phyloP scores from a whole-genome alignment of 2,797 vertebrate genomes.

The Arnoldichthys spilopterus region DNA sequence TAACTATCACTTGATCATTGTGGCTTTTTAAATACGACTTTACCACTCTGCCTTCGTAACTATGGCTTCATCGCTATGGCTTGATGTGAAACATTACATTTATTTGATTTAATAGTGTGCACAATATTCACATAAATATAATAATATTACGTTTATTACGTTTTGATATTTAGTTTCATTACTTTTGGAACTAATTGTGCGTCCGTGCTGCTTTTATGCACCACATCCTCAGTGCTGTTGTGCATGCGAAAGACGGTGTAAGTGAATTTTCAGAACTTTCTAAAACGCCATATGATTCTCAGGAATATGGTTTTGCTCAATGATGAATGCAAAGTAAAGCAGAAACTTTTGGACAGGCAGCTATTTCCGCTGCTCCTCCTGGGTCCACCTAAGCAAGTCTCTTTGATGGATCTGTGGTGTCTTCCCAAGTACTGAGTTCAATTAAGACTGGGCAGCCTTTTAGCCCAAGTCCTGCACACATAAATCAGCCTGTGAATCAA shows the following conservation, averaged over 20 bases:
- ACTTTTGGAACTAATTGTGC: too few species aligned
- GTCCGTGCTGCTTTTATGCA: too few species aligned
- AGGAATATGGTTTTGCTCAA: conserved; percentile 6
- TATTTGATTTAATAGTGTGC: too few species aligned
- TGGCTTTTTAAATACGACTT: too few species aligned
- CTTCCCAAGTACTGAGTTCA: conserved; percentile 47
- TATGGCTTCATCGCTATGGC: too few species aligned
- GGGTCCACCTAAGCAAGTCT: conserved; percentile 5
- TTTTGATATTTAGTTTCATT: too few species aligned
- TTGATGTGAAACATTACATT: too few species aligned
- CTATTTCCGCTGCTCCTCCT: neutral
- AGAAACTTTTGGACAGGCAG: conserved; percentile 6
- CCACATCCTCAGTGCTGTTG: neutral
- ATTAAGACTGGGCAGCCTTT: conserved; percentile 54
- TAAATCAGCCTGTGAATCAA: conserved; percentile 55
- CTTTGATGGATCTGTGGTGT: conserved; percentile 51
- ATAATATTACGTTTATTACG: too few species aligned
- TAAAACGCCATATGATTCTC: neutral
- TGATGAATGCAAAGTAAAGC: conserved; percentile 16
- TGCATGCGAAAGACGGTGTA: too few species aligned
- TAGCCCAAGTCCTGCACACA: conserved; percentile 38
- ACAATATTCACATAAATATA: too few species aligned
- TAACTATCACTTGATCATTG: too few species aligned
- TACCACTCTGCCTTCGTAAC: too few species aligned
- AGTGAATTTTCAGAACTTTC: neutral